phyloP scores from a whole-genome alignment of 2,888 invertebrate genomes.

The Meganola albula region DNA sequence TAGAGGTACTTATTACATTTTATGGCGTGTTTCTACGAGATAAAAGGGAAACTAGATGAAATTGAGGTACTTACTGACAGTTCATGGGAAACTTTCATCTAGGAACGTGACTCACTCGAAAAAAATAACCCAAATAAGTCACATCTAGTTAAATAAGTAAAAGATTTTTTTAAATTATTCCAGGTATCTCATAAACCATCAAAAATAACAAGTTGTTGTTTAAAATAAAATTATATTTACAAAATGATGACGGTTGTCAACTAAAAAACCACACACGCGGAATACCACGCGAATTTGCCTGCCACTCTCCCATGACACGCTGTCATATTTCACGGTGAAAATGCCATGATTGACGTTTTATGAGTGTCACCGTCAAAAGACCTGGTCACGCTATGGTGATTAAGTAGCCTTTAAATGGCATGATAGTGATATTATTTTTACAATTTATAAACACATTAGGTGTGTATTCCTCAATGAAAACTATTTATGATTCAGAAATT shows the following conservation, averaged over 20 bases:
- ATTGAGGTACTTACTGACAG: no score
- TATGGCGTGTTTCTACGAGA: background rate
- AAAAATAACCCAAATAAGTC: no score
- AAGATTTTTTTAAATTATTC: no score
- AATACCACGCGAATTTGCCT: conserved; percentile 22
- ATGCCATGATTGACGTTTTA: conserved; percentile 25
- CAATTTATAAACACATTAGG: conserved; percentile 16
- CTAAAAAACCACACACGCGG: conserved; percentile 20
- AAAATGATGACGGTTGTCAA: conserved; percentile 7
- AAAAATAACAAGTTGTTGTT: background rate
- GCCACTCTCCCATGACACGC: conserved; percentile 25
- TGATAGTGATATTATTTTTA: conserved; percentile 9
- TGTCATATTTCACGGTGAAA: conserved; percentile 20
- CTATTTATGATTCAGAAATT: no score
- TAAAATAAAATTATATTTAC: background rate
- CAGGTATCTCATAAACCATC: no score
- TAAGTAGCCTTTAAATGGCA: conserved; percentile 8
- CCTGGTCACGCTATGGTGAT: conserved; percentile 15
- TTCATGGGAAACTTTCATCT: no score
- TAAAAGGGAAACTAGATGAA: no score
- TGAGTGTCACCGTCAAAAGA: conserved; percentile 14
- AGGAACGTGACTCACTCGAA: no score
- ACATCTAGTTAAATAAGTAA: no score
- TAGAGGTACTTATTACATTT: background rate
- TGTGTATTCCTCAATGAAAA: conserved; percentile 7